These are phyloP conservation scores for Andinoacara biseriatus DNA, from an alignment of 2,113 vertebrate species.

Conservation along the genomic window DNA sequence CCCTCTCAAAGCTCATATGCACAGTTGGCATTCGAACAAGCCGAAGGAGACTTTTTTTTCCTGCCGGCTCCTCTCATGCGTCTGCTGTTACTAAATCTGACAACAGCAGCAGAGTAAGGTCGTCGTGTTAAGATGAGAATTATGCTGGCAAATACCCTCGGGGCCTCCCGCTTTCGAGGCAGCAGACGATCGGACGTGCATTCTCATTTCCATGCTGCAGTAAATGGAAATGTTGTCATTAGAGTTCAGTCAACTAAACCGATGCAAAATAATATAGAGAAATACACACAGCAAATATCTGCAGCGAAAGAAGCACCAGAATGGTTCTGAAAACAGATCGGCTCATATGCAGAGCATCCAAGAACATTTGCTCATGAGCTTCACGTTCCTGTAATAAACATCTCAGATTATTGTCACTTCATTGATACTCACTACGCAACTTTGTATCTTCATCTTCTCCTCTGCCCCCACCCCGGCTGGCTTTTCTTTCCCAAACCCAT, in stretches of 20 bases:
- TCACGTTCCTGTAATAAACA: conserved; percentile 12
- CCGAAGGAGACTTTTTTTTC: conserved; percentile 54
- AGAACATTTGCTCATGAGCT: neutral
- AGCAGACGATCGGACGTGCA: conserved; percentile 26
- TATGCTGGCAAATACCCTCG: conserved; percentile 64
- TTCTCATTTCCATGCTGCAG: conserved; percentile 33
- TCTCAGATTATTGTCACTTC: conserved; percentile 33
- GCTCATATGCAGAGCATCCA: neutral
- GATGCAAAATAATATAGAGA: neutral
- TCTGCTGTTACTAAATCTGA: conserved; percentile 73
- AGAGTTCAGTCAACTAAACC: conserved; percentile 11
- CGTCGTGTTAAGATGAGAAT: conserved; percentile 72
- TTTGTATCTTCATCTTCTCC: neutral
- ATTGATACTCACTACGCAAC: neutral
- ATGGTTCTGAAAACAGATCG: neutral
- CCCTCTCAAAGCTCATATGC: conserved; percentile 54
- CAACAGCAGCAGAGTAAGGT: conserved; percentile 70
- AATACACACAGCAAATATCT: neutral
- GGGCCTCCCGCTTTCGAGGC: conserved; percentile 47
- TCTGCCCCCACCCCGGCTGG: conserved; percentile 1
- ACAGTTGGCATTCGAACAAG: conserved; percentile 58
- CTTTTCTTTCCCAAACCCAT: conserved; percentile 48
- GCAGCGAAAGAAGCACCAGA: neutral
- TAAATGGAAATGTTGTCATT: conserved; percentile 49
- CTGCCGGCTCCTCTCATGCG: conserved; percentile 49